These are phyloP conservation scores for Centropristis striata DNA, from an alignment of 2,113 vertebrate genomes.

Conservation along the genomic window DNA sequence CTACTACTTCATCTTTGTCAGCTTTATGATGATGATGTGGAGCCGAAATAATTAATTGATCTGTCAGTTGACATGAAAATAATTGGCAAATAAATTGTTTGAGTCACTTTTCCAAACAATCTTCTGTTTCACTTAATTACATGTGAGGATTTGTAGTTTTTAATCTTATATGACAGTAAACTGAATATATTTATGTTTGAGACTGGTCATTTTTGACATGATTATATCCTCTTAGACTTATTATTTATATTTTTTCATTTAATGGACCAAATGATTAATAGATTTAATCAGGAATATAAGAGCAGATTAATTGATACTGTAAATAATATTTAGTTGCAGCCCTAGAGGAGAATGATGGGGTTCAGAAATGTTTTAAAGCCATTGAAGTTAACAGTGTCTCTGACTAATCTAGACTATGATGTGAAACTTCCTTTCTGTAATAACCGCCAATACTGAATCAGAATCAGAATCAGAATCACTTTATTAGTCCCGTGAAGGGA, in stretches of 20 bases:
- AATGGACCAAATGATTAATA: background rate
- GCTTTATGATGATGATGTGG: background rate
- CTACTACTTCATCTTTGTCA: background rate
- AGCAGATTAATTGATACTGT: background rate
- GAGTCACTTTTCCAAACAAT: background rate
- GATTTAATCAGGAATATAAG: background rate
- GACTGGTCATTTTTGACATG: background rate
- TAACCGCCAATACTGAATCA: too few relatives aligned
- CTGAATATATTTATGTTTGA: background rate
- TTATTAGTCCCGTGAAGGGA: too few relatives aligned
- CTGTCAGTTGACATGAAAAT: background rate
- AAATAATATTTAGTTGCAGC: background rate
- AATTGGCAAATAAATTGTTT: background rate
- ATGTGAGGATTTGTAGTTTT: background rate
- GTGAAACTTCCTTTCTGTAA: background rate
- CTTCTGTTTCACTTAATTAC: background rate
- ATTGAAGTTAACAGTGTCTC: background rate
- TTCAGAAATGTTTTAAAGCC: background rate
- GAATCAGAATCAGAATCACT: too few relatives aligned
- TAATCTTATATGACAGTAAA: too few relatives aligned
- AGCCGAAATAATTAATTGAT: background rate
- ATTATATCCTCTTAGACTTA: background rate
- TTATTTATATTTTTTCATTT: background rate
- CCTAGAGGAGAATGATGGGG: background rate
- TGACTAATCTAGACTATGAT: background rate